A percentile compares a stretch with the other conserved stretches of the same genome.
Conservation (phyloP, 2,113 vertebrate genomes). For the Kryptolebias marmoratus region DNA sequence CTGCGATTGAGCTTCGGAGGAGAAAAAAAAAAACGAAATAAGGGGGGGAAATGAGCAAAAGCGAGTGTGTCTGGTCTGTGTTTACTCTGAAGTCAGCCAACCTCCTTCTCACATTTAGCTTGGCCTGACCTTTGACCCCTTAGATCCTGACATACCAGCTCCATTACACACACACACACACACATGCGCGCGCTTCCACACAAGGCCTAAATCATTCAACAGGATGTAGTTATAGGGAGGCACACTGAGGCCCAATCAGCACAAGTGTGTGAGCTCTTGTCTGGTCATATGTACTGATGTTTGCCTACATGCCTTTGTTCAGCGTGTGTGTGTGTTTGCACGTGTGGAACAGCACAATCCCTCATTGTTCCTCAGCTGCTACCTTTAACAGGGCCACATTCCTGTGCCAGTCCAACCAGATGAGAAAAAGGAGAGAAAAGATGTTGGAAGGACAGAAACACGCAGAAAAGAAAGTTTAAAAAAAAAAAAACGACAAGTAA, state of each 20-base stretch:
- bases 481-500: too few species aligned
- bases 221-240: conserved; percentile 78
- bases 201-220: conserved; percentile 78
- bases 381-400: conserved; percentile 86
- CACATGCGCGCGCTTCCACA: conserved; percentile 29
- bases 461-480: conserved; percentile 21
- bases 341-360: conserved; percentile 72
- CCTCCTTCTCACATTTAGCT: conserved; percentile 81
- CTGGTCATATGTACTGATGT: conserved; percentile 66
- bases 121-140: conserved; percentile 74
- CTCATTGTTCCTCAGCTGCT: conserved; percentile 81
- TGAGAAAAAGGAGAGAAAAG: conserved; percentile 63
- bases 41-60: conserved; percentile 10
- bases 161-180: conserved; percentile 57
- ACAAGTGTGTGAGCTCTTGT: conserved; percentile 61
- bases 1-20: conserved; percentile 3
- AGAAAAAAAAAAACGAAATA: conserved; percentile 1
- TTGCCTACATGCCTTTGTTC: conserved; percentile 60
- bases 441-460: conserved; percentile 10
- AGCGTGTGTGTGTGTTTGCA: conserved; percentile 44
- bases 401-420: conserved; percentile 82
- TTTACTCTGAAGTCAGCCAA: conserved; percentile 78
- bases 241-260: conserved; percentile 68
- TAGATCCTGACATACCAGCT: conserved; percentile 77
- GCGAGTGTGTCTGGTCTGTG: conserved; percentile 73